These are phyloP conservation scores for Rhingia rostrata DNA, from an alignment of 2,888 invertebrate species.

Conservation along the genomic window DNA sequence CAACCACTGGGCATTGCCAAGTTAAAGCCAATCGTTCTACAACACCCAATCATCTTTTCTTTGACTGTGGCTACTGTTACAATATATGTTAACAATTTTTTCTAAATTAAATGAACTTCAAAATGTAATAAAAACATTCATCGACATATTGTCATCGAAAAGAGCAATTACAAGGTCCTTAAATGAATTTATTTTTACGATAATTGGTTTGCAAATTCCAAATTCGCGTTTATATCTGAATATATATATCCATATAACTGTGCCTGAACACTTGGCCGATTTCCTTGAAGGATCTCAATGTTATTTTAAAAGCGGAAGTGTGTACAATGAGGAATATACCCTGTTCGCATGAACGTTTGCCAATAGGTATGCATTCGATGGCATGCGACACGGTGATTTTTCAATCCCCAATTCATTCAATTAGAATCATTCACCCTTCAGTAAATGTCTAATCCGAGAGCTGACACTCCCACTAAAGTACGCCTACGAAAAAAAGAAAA, in stretches of 20 bases:
- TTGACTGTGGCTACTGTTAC: too few species aligned
- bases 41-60: too few species aligned
- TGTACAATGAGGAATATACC: constrained; percentile 62
- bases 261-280: constrained; percentile 27
- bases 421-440: constrained; percentile 73
- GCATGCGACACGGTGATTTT: constrained; percentile 74
- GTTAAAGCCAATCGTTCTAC: too few species aligned
- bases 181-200: constrained; percentile 39
- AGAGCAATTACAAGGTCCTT: constrained; percentile 44
- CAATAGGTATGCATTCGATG: constrained; percentile 43
- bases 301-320: constrained; percentile 65
- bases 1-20: too few species aligned
- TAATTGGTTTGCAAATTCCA: constrained; percentile 56
- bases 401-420: constrained; percentile 73
- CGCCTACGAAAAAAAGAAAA: constrained; percentile 65
- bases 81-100: too few species aligned
- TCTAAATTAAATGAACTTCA: too few species aligned
- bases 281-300: constrained; percentile 40
- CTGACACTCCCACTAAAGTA: constrained; percentile 70
- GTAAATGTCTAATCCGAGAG: constrained; percentile 69
- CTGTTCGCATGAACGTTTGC: constrained; percentile 18
- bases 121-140: too few species aligned
- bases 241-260: constrained; percentile 4
- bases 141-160: constrained; percentile 13
- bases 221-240: background rate